Base-by-base conservation (phyloP, 2,113 vertebrate genomes). In the Nothoprocta pentlandii region DNA sequence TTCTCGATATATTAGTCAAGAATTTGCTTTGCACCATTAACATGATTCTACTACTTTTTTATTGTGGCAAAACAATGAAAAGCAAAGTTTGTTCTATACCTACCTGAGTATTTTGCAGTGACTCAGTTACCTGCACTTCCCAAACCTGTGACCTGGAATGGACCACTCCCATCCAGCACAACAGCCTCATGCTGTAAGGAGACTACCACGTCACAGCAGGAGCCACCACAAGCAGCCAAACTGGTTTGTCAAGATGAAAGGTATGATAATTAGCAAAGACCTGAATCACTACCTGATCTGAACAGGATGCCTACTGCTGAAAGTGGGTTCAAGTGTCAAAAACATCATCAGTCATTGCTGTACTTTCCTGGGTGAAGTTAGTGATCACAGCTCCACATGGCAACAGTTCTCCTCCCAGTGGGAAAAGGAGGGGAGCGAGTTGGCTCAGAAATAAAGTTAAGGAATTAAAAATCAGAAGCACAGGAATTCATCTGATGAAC, bases 161-260 rank as follows among this genome's bases (percentile, higher is more conserved):
- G 44, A 86, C 59, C 61, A 47, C 32, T 90, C 68, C 39, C 79
- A 80, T 59, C 4, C 10, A 80, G 91, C 0, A 77, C 54, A 69
- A 54, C 0, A 1, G 47, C 12, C 21, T 64, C 26, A 54, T 71
- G 85, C 74, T 58, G n/a, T 22, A 66, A 90, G 62, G 69, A 92
- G 62, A 59, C 22, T n/a, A 46, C 26, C 23, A 53, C 14, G 73
- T 90, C 80, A 66, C 69, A 49, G 80, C 74, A 89, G 66, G 53
- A 86, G 53, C 44, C 80, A 86, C 41, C 61, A 92, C 74, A 90
- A 76, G 87, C 85, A 92, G 76, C 74, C 75, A 69, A 96, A 89
- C 90, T 19, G 13, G 88, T 94, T 22, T 81, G 53, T 80, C 90
- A 90, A 80, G 82, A 88, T 53, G 77, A 87, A 92, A 91, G 76